Evolutionary conservation across 2,113 vertebrate species (phyloP), one percentile per base, ranked within the genome.

Genomic region (Crocuta crocuta): DNA sequence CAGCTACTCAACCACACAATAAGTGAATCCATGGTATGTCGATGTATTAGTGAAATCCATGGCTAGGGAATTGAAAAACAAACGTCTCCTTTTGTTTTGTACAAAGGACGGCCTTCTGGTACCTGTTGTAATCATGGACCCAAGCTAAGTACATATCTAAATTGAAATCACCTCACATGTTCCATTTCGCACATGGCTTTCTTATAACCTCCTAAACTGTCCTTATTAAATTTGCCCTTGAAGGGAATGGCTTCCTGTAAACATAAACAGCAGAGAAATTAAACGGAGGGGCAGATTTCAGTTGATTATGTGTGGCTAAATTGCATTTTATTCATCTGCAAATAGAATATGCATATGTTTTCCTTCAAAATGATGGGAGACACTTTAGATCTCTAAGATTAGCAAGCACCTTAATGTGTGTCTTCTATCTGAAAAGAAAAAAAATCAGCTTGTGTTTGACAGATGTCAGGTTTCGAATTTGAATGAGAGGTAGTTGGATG

Each of bases 151-250:
- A 43, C 19, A 7, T 33, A 93, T 89, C 91, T 93, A 73, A 91
- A 93, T 55, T 91, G 89, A 88, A 96, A 94, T 94, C 31, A 0
- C 50, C 48, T 86, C 89, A n/a, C 55, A 31, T 21, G 76, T 96
- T 50, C 97, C 65, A 83, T 65, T 95, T 96, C 26, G 0, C 0
- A 12, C 70, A 83, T 48, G 53, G 39, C 91, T 97, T 97, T 84
- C 63, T 61, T 88, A 0, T 43, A 79, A 81, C 5, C 79, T 71
- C 11, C 84, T 97, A 63, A 61, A 35, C 39, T 79, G 91, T 81
- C 86, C 82, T 80, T 92, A 35, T 85, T 95, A 92, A 95, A 73
- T 93, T 19, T 95, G 95, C 74, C 94, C 97, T 98, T 97, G 95
- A 98, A 97, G 83, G 35, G 70, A 97, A 87, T 61, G 66, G 61